These are phyloP conservation scores for Takifugu bimaculatus DNA, from an alignment of 2,113 vertebrate genomes.

Conservation along the genomic window DNA sequence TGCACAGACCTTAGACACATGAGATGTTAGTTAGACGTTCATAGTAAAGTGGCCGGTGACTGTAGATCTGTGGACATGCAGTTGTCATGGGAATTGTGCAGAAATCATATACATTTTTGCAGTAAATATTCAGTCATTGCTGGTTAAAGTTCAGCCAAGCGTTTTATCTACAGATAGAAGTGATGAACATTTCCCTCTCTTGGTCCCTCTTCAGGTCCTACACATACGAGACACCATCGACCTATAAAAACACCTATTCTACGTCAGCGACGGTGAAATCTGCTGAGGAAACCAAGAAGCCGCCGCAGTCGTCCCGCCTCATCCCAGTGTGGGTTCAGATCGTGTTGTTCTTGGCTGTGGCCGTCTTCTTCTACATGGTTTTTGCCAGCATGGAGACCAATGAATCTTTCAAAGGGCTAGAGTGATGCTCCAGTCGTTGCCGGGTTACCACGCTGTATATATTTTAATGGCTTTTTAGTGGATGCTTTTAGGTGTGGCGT, in stretches of 20 bases:
- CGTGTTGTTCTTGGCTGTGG: slow-evolving; percentile 61
- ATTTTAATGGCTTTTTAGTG: slow-evolving; percentile 36
- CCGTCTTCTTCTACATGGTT: slow-evolving; percentile 62
- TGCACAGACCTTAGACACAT: not conserved
- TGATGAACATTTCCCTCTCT: too few relatives aligned
- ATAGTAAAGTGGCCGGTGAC: too few relatives aligned
- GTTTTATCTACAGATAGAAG: not conserved
- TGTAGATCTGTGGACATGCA: too few relatives aligned
- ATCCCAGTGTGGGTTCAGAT: slow-evolving; percentile 71
- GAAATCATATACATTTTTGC: too few relatives aligned
- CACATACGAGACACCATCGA: slow-evolving; percentile 43
- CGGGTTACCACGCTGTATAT: too few relatives aligned
- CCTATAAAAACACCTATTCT: slow-evolving; percentile 36
- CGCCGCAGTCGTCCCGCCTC: slow-evolving; percentile 35
- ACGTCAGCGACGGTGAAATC: slow-evolving; percentile 20
- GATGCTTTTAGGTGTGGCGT: slow-evolving; percentile 22
- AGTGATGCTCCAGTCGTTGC: slow-evolving; percentile 34
- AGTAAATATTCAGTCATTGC: not conserved
- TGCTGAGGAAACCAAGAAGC: slow-evolving; percentile 2
- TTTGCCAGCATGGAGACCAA: slow-evolving; percentile 68
- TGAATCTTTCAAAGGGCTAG: slow-evolving; percentile 49
- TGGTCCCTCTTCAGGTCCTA: slow-evolving; percentile 33
- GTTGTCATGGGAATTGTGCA: too few relatives aligned
- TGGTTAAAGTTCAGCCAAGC: not conserved
- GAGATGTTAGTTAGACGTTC: too few relatives aligned